Percentiles rank a stretch among this genome's conserved stretches.
Conservation (phyloP, 2,113 vertebrate species). For the Spilogale gracilis region DNA sequence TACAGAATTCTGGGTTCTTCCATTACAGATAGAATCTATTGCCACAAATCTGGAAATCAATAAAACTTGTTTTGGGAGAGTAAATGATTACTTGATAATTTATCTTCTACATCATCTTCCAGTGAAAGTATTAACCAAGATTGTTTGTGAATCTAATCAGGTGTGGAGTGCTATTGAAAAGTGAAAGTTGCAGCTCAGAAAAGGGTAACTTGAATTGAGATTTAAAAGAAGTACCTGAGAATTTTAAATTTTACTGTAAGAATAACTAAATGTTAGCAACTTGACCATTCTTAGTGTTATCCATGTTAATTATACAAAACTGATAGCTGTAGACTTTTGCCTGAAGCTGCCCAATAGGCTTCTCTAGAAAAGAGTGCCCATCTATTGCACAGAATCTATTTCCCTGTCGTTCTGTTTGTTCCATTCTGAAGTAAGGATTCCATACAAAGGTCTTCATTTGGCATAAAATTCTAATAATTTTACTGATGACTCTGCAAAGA, state of each 20-base stretch:
- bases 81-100: conserved; percentile 69
- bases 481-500: conserved; percentile 11
- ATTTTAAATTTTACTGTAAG: neutral
- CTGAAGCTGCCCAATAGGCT: neutral
- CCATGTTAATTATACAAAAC: neutral
- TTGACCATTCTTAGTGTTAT: neutral
- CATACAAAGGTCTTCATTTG: neutral
- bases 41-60: conserved; percentile 73
- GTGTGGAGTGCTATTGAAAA: neutral
- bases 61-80: conserved; percentile 73
- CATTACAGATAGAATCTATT: conserved; percentile 64
- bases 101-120: conserved; percentile 52
- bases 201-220: neutral
- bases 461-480: conserved; percentile 59
- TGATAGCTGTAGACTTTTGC: neutral
- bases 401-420: neutral
- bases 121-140: conserved; percentile 10
- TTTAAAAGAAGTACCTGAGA: neutral
- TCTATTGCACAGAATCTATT: neutral
- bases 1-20: conserved; percentile 47
- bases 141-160: conserved; percentile 15
- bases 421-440: neutral
- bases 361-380: neutral
- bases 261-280: neutral
- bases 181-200: neutral